These are phyloP conservation scores for Chalcis sispes DNA, from an alignment of 2,888 invertebrate genomes.

Conservation along the genomic window DNA sequence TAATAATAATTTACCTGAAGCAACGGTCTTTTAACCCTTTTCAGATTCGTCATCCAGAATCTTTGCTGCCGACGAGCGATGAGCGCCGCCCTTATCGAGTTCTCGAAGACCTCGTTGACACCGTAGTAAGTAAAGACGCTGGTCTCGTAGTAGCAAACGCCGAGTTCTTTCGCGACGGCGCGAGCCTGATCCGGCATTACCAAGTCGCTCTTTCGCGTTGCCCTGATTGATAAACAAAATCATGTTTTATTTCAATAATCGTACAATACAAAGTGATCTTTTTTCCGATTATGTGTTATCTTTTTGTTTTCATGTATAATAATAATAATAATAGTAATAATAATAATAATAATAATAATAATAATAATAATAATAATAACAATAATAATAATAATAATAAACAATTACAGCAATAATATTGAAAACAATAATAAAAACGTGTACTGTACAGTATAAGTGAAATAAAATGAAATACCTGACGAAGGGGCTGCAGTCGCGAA, in stretches of 20 bases:
- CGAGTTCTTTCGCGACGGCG: conserved; percentile 91
- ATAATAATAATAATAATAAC: no score
- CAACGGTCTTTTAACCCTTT: conserved; percentile 89
- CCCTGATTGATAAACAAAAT: conserved; percentile 81
- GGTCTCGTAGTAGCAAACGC: conserved; percentile 95
- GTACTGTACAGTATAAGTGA: no score
- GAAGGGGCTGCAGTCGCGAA: conserved; percentile 93
- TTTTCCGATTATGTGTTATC: no score
- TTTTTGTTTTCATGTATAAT: no score
- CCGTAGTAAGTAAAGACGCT: conserved; percentile 96
- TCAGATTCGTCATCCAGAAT: conserved; percentile 97
- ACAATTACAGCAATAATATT: no score
- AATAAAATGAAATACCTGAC: conserved; percentile 80
- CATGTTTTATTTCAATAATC: no score
- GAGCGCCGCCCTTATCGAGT: conserved; percentile 93
- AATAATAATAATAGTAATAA: conserved; percentile 53
- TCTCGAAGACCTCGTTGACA: conserved; percentile 94
- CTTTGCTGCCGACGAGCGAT: conserved; percentile 93
- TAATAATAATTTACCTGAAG: conserved; percentile 79
- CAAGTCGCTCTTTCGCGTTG: conserved; percentile 92
- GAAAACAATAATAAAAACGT: no score
- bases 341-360: conserved; percentile 8
- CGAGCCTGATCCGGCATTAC: conserved; percentile 96
- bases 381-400: no score
- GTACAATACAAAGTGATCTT: no score